These are phyloP conservation scores for Aegithalos caudatus DNA, from an alignment of 2,113 vertebrate species.

Conservation along the genomic window DNA sequence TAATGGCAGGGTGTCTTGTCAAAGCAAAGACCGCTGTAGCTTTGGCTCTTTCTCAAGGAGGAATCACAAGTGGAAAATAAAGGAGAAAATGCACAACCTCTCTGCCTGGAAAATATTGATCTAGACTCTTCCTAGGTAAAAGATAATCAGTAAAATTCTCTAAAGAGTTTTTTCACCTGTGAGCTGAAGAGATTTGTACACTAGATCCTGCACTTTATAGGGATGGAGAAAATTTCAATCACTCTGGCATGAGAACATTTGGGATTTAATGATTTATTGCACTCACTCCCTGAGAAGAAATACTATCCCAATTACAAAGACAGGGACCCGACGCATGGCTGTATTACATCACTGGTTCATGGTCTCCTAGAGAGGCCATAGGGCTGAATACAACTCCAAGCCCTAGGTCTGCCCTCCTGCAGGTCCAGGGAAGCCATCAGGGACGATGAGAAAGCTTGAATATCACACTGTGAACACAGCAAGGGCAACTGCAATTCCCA, in stretches of 20 bases:
- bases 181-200: neutral
- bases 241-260: neutral
- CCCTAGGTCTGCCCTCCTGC: neutral
- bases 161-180: neutral
- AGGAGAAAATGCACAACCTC: neutral
- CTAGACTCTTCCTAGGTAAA: neutral
- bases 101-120: slow-evolving; percentile 28
- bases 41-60: neutral
- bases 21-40: neutral
- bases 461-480: neutral
- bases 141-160: neutral
- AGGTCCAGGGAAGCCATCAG: neutral
- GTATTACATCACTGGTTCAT: neutral
- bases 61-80: slow-evolving; percentile 34
- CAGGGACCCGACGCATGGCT: neutral
- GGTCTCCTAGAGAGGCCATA: neutral
- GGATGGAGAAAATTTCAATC: neutral
- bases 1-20: slow-evolving; percentile 35
- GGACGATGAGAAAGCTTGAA: neutral
- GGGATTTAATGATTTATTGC: neutral
- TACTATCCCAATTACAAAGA: neutral
- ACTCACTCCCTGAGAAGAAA: neutral
- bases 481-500: neutral
- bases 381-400: neutral
- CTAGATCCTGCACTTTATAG: neutral